Base-by-base conservation (phyloP, 1,140 invertebrate genomes). In the Subanguina moxae region DNA sequence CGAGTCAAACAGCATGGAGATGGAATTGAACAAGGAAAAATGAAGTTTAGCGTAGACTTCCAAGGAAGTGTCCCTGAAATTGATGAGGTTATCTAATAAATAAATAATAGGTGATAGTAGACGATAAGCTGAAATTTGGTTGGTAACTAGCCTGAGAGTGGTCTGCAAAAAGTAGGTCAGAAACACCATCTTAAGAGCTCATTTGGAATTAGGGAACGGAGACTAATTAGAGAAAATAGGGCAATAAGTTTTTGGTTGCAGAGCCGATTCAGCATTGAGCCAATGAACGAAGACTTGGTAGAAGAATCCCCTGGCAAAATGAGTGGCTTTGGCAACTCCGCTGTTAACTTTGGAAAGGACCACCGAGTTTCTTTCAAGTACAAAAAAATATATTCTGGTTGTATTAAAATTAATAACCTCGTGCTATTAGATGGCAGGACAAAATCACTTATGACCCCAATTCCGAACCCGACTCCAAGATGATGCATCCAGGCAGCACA, bases 21-120 rank as follows among this genome's bases (percentile, higher is more conserved):
- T 58, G 73, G n/a, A 48, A 27, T 8, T 5, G 25, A 19, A 52
- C 23, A 42, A 56, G 56, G 71, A 13, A 62, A 15, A 7, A 28
- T 73, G 30, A 32, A 30, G 23, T 28, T 76, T 67, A 68, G 77
- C 42, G 76, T 76, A n/a, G 64, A 77, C 38, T 68, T 76, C 23
- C 67, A 76, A 58, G 74, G 74, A 23, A 27, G 66, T 38, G 43
- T 78, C 32, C 74, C 74, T 0, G 17, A 59, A 15, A 61, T 74
- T 15, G 28, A 66, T 38, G 45, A 74, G 28, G 62, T 27, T 66
- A 7, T 9, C 3, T 1, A 43, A 52, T 7, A 3, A 21, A 21
- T 8, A 52, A 15, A 21, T n/a, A n/a, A n/a, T n/a, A n/a, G n/a
- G n/a, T n/a, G n/a, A n/a, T n/a, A n/a, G n/a, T n/a, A n/a, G n/a